Percentiles rank a stretch among this genome's conserved stretches.
Conservation (phyloP, 2,888 invertebrate genomes). For the Muschampia plurimacula region DNA sequence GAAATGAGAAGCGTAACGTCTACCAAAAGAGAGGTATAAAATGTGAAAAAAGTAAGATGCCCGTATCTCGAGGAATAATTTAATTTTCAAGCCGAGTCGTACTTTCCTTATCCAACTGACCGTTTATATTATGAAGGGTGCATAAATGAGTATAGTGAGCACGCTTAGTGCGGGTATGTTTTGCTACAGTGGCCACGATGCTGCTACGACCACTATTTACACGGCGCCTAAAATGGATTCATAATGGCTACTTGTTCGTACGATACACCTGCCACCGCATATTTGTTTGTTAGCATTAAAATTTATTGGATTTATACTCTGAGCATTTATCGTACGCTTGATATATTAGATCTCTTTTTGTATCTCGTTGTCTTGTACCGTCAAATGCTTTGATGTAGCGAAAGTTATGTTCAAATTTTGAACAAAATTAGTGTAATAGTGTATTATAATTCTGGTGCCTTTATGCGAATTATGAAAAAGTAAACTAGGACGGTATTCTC, state of each 20-base stretch:
- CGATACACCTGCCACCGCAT: constrained; percentile 79
- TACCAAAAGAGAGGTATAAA: constrained; percentile 34
- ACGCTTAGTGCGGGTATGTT: constrained; percentile 62
- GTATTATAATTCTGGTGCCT: not conserved
- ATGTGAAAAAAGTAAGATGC: constrained; percentile 34
- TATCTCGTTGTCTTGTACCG: constrained; percentile 23
- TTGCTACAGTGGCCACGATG: constrained; percentile 66
- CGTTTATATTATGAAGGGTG: constrained; percentile 75
- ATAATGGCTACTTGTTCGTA: constrained; percentile 80
- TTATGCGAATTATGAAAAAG: not conserved
- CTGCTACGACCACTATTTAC: constrained; percentile 68
- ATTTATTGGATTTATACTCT: constrained; percentile 59
- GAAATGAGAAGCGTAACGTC: constrained; percentile 36
- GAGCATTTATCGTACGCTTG: constrained; percentile 25
- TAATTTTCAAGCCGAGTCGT: constrained; percentile 36
- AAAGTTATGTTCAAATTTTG: constrained; percentile 44
- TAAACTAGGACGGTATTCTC: not conserved
- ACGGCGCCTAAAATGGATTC: constrained; percentile 82
- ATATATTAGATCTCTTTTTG: constrained; percentile 22
- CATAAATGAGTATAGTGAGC: constrained; percentile 74
- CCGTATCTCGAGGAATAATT: constrained; percentile 37
- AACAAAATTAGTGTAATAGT: not conserved
- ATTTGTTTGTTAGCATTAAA: constrained; percentile 70
- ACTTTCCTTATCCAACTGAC: constrained; percentile 70
- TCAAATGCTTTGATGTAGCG: constrained; percentile 30